phyloP scores from a whole-genome alignment of 2,113 vertebrate species.

The Zapus hudsonius region DNA sequence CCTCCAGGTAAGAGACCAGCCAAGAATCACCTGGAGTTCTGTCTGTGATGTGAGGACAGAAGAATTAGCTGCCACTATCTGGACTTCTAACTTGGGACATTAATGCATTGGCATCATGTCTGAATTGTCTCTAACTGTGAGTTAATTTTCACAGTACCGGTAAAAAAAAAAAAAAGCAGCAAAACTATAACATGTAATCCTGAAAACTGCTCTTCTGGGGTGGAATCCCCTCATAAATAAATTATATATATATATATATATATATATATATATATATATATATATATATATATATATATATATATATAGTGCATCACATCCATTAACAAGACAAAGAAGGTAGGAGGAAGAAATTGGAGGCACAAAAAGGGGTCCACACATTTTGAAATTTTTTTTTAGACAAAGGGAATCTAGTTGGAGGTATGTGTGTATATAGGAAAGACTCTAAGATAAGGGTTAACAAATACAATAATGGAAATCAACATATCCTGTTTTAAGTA shows the following conservation, averaged over 20 bases:
- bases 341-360: not conserved
- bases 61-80: no score
- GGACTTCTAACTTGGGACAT: not conserved
- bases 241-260: no score
- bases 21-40: not conserved
- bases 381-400: not conserved
- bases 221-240: not conserved
- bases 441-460: not conserved
- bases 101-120: not conserved
- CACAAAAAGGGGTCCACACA: not conserved
- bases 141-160: not conserved
- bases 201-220: not conserved
- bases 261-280: no score
- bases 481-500: not conserved
- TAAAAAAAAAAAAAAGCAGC: not conserved
- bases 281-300: no score
- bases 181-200: not conserved
- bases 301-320: no score
- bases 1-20: not conserved
- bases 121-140: not conserved
- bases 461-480: not conserved
- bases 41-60: not conserved
- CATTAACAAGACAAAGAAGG: not conserved
- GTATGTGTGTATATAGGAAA: not conserved
- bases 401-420: not conserved